Percentiles rank a stretch among this genome's conserved stretches.
phyloP scores from a whole-genome alignment of 2,113 vertebrate genomes.

The Datnioides undecimradiatus region DNA sequence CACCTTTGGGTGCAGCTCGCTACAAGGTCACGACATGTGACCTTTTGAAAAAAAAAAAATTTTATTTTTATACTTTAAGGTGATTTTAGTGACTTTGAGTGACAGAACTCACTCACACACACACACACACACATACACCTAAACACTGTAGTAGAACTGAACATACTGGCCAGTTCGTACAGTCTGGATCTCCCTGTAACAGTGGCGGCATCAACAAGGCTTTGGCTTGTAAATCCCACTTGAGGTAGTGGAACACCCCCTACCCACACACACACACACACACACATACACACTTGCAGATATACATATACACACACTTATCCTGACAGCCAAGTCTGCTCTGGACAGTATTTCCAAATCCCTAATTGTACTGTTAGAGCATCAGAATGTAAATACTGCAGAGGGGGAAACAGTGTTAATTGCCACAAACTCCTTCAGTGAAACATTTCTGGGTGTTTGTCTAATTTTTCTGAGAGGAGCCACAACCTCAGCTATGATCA shows the following conservation, averaged over 20 bases:
- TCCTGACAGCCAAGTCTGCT: slow-evolving; percentile 64
- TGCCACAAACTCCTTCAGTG: slow-evolving; percentile 78
- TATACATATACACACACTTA: not conserved
- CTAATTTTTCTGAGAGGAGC: slow-evolving; percentile 2
- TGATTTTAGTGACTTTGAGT: too few species aligned
- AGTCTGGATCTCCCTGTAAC: slow-evolving; percentile 19
- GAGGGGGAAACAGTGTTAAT: slow-evolving; percentile 74
- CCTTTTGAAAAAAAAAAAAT: not conserved
- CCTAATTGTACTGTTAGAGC: slow-evolving; percentile 84
- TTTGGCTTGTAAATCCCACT: slow-evolving; percentile 45
- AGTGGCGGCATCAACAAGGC: slow-evolving; percentile 14
- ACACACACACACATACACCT: not conserved
- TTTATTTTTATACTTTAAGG: not conserved
- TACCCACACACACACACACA: not conserved
- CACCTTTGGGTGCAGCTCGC: not conserved
- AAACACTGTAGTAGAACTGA: not conserved
- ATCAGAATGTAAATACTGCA: slow-evolving; percentile 73
- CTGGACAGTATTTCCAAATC: slow-evolving; percentile 85
- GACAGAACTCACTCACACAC: not conserved
- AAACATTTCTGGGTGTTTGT: slow-evolving; percentile 75
- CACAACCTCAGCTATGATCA: not conserved
- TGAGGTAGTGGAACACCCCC: too few species aligned
- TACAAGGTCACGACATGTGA: slow-evolving; percentile 1
- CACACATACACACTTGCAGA: slow-evolving; percentile 21
- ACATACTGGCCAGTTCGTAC: not conserved